These are phyloP conservation scores for Galbula dea DNA, from an alignment of 2,113 vertebrate genomes.

Conservation along the genomic window DNA sequence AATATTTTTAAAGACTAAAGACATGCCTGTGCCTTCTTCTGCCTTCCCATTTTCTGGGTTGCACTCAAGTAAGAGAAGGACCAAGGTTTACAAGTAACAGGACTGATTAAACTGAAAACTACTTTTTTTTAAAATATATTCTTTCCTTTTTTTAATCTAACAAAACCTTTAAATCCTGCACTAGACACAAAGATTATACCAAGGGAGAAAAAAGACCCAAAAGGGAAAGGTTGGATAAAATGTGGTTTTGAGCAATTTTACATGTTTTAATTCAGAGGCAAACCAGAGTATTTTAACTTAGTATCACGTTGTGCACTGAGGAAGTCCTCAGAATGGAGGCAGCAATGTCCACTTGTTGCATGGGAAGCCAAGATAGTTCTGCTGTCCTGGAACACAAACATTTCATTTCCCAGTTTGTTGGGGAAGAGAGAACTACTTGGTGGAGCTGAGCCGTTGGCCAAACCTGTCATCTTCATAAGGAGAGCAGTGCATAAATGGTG, in stretches of 20 bases:
- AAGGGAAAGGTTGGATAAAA: background rate
- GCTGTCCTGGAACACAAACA: constrained; percentile 13
- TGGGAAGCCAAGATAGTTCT: background rate
- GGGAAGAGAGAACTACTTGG: constrained; percentile 12
- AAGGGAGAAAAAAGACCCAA: background rate
- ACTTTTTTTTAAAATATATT: background rate
- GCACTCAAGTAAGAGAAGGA: background rate
- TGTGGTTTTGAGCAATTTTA: background rate
- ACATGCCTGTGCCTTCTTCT: background rate
- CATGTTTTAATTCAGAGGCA: background rate
- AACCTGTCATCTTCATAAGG: constrained; percentile 10
- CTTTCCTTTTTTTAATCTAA: background rate
- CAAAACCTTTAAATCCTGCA: background rate
- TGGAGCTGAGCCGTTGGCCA: constrained; percentile 23
- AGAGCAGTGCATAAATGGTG: constrained; percentile 16
- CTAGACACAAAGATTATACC: background rate
- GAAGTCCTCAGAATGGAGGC: background rate
- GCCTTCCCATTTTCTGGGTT: background rate
- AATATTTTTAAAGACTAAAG: background rate
- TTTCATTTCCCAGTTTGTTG: constrained; percentile 17
- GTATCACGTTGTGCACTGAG: background rate
- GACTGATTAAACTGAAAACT: background rate
- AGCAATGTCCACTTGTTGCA: background rate
- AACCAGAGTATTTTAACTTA: background rate
- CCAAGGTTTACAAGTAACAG: background rate